Percentiles rank a stretch among this genome's conserved stretches.
phyloP scores from a whole-genome alignment of 92 coral and sea anemone genomes.

The Epizoanthus rinbou region DNA sequence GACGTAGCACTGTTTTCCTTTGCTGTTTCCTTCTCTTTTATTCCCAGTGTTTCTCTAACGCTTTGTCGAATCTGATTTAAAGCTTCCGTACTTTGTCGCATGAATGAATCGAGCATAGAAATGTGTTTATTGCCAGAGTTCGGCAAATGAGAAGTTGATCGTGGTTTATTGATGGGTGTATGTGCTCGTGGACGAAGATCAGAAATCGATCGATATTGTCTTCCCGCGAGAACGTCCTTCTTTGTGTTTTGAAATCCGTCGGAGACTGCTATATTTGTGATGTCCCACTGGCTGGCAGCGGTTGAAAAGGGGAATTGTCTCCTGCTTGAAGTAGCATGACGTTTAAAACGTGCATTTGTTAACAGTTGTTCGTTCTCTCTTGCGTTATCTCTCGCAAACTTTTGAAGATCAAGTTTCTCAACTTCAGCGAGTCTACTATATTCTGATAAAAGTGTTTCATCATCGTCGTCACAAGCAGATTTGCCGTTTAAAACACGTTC shows the following conservation, averaged over 20 bases:
- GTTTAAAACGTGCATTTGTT: constrained; percentile 31
- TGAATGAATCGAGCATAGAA: constrained; percentile 68
- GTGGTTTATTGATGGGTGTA: constrained; percentile 40
- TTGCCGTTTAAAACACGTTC: constrained; percentile 93
- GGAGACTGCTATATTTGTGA: constrained; percentile 55
- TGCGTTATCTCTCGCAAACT: constrained; percentile 51
- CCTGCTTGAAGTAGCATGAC: neutral
- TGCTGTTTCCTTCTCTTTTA: constrained; percentile 44
- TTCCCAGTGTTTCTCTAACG: constrained; percentile 70
- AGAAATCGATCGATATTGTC: constrained; percentile 70
- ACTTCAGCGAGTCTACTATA: constrained; percentile 88
- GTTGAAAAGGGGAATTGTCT: constrained; percentile 62
- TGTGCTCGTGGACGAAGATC: constrained; percentile 59
- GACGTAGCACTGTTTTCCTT: neutral
- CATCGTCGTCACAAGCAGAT: constrained; percentile 78
- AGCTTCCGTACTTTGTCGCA: constrained; percentile 88
- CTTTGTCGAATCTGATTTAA: constrained; percentile 76
- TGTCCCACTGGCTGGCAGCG: constrained; percentile 83
- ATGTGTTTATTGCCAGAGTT: constrained; percentile 43
- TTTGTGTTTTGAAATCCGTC: constrained; percentile 44
- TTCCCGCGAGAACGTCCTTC: constrained; percentile 13
- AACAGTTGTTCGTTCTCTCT: constrained; percentile 48
- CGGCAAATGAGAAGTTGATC: constrained; percentile 69
- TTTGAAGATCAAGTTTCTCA: constrained; percentile 70
- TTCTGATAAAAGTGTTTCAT: constrained; percentile 80